These are phyloP conservation scores for Diarsia mendica DNA, from an alignment of 2,888 invertebrate genomes.

Conservation along the genomic window DNA sequence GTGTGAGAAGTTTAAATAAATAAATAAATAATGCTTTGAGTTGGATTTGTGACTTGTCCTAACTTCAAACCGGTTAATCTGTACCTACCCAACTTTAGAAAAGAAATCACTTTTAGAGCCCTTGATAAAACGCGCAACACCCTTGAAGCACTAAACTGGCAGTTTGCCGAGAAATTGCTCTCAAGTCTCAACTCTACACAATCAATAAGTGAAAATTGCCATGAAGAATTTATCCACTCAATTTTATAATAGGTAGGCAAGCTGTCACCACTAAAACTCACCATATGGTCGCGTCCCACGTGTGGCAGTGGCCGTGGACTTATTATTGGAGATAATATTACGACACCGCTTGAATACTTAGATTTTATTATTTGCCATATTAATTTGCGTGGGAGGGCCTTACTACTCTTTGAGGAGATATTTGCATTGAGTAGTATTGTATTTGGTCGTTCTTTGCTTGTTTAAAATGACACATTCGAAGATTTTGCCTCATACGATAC, in stretches of 20 bases:
- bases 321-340: slow-evolving; percentile 63
- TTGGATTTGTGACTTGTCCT: too few species aligned
- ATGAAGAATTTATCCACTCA: slow-evolving; percentile 35
- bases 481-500: too few species aligned
- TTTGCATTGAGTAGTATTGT: slow-evolving; percentile 24
- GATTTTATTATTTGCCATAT: slow-evolving; percentile 63
- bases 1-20: too few species aligned
- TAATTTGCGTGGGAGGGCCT: slow-evolving; percentile 49
- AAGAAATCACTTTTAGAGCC: background rate
- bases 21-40: too few species aligned
- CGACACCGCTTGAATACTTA: slow-evolving; percentile 57
- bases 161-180: slow-evolving; percentile 30
- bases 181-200: background rate
- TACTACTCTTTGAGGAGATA: slow-evolving; percentile 13
- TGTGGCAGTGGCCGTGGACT: slow-evolving; percentile 65
- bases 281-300: slow-evolving; percentile 74
- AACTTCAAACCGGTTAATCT: background rate
- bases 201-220: slow-evolving; percentile 56
- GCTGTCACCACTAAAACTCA: slow-evolving; percentile 51
- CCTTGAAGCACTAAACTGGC: slow-evolving; percentile 31
- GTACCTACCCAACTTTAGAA: background rate
- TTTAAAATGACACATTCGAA: too few species aligned
- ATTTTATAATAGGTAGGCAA: slow-evolving; percentile 39
- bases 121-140: slow-evolving; percentile 23
- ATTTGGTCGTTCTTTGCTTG: too few species aligned